Evolutionary conservation across 1,140 invertebrate species (phyloP).

Genomic region (Heliconius nattereri): DNA sequence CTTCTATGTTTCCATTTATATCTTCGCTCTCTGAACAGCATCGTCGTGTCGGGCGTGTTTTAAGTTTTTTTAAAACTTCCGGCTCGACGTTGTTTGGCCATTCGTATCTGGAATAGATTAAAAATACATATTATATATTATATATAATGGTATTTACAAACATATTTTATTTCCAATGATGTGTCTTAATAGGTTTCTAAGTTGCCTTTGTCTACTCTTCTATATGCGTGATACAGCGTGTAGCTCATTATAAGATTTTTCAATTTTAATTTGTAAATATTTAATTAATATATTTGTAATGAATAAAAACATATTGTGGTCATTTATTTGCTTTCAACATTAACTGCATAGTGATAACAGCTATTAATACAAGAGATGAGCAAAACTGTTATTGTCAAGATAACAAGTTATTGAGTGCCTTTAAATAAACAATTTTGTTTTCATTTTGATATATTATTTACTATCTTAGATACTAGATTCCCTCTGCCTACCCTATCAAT

Average conservation of each 20-base stretch:
- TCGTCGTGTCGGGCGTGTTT: constrained; percentile 45
- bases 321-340: background rate
- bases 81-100: constrained; percentile 67
- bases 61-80: constrained; percentile 61
- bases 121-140: background rate
- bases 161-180: no score
- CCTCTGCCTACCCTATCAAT: background rate
- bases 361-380: background rate
- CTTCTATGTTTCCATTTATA: constrained; percentile 37
- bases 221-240: no score
- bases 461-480: background rate
- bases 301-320: background rate
- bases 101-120: constrained; percentile 60
- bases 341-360: background rate
- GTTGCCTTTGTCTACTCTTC: no score
- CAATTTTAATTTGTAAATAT: no score
- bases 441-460: background rate
- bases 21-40: constrained; percentile 49
- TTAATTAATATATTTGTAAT: no score
- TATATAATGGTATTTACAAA: background rate
- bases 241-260: no score
- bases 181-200: no score
- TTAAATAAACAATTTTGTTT: background rate
- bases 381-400: background rate
- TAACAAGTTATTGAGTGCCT: background rate